A percentile compares a stretch with the other conserved stretches of the same genome.
Conservation (phyloP, 2,888 invertebrate genomes). For the Lasioglossum pauxillum region DNA sequence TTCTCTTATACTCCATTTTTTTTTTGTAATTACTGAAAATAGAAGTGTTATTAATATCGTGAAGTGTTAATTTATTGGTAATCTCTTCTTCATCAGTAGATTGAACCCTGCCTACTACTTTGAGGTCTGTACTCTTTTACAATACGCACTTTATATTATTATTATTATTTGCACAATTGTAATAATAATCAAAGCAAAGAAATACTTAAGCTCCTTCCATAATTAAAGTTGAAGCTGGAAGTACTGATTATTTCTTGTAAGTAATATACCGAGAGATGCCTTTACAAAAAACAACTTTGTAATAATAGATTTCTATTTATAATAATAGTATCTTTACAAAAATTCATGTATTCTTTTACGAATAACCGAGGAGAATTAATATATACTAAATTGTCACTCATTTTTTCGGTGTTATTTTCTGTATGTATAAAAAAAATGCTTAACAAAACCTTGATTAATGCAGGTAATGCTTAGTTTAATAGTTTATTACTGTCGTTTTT, state of each 20-base stretch:
- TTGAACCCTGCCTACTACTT: slow-evolving; percentile 47
- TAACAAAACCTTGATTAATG: slow-evolving; percentile 33
- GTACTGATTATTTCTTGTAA: slow-evolving; percentile 73
- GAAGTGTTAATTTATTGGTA: slow-evolving; percentile 20
- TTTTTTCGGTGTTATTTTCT: slow-evolving; percentile 26
- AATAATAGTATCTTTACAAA: slow-evolving; percentile 51
- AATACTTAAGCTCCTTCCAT: slow-evolving; percentile 73
- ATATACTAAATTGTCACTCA: slow-evolving; percentile 42
- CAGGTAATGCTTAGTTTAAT: slow-evolving; percentile 37
- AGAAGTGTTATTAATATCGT: neutral
- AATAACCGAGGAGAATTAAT: slow-evolving; percentile 16
- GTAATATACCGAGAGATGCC: slow-evolving; percentile 70
- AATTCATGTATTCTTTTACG: slow-evolving; percentile 45
- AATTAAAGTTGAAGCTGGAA: slow-evolving; percentile 63
- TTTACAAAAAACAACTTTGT: slow-evolving; percentile 57
- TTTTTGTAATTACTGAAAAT: slow-evolving; percentile 10
- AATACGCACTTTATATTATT: slow-evolving; percentile 40
- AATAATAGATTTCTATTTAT: slow-evolving; percentile 49
- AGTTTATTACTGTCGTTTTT: slow-evolving; percentile 45
- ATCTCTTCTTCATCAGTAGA: slow-evolving; percentile 67
- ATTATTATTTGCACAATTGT: slow-evolving; percentile 32
- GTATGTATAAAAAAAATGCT: slow-evolving; percentile 41
- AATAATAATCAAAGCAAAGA: slow-evolving; percentile 71
- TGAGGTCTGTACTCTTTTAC: slow-evolving; percentile 17
- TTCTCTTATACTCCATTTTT: neutral